phyloP scores from a whole-genome alignment of 2,888 invertebrate genomes.

The Conchocele bisecta region DNA sequence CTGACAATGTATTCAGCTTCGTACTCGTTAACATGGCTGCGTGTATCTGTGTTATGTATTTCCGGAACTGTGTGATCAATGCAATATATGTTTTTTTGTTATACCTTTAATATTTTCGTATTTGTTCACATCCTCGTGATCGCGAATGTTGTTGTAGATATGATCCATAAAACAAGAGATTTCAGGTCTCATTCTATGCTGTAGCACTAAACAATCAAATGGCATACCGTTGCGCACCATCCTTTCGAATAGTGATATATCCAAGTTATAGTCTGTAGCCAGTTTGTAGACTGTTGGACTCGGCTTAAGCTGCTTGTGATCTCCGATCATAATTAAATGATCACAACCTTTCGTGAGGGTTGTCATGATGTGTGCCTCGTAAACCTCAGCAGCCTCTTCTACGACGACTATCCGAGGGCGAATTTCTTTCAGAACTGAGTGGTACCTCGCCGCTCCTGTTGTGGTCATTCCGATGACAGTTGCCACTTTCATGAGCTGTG shows the following conservation, averaged over 20 bases:
- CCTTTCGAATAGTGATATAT: conserved; percentile 92
- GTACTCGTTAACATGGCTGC: conserved; percentile 55
- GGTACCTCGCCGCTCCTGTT: conserved; percentile 78
- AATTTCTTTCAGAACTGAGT: conserved; percentile 71
- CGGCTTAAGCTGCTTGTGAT: conserved; percentile 92
- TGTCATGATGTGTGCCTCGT: conserved; percentile 92
- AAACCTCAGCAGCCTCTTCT: conserved; percentile 94
- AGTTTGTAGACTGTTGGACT: conserved; percentile 88
- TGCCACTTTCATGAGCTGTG: conserved; percentile 63
- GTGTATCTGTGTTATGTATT: conserved; percentile 34
- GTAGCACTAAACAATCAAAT: conserved; percentile 80
- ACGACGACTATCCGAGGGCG: conserved; percentile 84
- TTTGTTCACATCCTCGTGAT: conserved; percentile 68
- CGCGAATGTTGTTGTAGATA: conserved; percentile 75
- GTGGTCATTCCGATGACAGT: conserved; percentile 81
- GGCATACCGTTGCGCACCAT: conserved; percentile 88
- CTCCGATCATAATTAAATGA: conserved; percentile 92
- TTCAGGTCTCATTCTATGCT: conserved; percentile 80
- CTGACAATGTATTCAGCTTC: conserved; percentile 54
- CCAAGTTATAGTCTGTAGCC: conserved; percentile 87
- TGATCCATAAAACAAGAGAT: conserved; percentile 71
- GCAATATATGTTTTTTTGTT: conserved; percentile 75
- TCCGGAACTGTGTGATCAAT: conserved; percentile 53
- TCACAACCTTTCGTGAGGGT: conserved; percentile 89
- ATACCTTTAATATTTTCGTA: conserved; percentile 74